A percentile compares a stretch with the other conserved stretches of the same genome.
phyloP scores from a whole-genome alignment of 2,113 vertebrate genomes.

The Chloropsis hardwickii region DNA sequence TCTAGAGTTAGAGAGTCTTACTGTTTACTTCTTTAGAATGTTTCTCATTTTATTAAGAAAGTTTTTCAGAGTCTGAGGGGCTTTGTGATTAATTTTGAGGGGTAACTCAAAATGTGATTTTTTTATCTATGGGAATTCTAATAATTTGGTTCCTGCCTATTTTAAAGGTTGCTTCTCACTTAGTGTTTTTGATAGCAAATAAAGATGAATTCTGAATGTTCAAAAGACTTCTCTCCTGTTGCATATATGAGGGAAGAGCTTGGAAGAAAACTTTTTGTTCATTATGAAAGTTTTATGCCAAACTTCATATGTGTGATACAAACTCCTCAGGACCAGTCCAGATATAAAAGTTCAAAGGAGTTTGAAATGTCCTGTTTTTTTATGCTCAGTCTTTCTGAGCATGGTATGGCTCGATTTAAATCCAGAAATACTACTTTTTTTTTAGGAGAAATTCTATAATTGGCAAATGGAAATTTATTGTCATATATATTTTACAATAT shows the following conservation, averaged over 20 bases:
- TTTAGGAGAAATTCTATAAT: not conserved
- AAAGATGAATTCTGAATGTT: not conserved
- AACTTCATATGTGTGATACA: not conserved
- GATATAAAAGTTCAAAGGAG: not conserved
- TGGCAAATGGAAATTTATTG: not conserved
- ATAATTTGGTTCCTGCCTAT: not conserved
- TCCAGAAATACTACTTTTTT: not conserved
- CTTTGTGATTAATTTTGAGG: not conserved
- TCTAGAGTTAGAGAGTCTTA: not conserved
- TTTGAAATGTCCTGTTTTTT: not conserved
- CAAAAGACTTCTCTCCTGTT: not conserved
- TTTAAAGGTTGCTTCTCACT: not conserved
- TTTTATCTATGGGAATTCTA: not conserved
- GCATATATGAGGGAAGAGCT: not conserved
- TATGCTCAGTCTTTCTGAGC: not conserved
- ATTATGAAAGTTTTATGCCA: not conserved
- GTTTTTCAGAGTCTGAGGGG: not conserved
- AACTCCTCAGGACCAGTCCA: not conserved
- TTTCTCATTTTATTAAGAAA: not conserved
- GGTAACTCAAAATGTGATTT: not conserved
- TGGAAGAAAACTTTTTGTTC: not conserved
- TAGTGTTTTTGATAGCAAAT: not conserved
- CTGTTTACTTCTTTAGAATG: not conserved
- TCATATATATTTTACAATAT: not conserved
- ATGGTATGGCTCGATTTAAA: not conserved